Conservation (phyloP, 2,888 invertebrate species). For the Leptinotarsa rubiginosa region DNA sequence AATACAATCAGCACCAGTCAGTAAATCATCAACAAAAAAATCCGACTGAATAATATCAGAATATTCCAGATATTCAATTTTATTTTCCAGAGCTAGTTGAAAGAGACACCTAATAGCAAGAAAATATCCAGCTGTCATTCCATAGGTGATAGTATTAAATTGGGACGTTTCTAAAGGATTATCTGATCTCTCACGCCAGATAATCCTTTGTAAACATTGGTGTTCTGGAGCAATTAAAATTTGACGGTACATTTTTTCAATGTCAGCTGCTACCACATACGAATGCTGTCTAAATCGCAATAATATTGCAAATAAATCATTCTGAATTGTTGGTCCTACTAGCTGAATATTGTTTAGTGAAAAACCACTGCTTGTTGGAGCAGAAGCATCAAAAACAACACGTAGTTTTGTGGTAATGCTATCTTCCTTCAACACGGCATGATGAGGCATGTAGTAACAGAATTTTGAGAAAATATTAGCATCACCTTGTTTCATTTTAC, state of each 20-base stretch:
- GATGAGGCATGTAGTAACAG: too few relatives aligned
- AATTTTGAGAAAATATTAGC: too few relatives aligned
- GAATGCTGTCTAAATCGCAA: neutral
- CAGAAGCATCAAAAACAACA: too few relatives aligned
- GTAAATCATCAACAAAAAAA: conserved; percentile 38
- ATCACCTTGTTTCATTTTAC: too few relatives aligned
- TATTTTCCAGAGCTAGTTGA: conserved; percentile 24
- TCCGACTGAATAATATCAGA: conserved; percentile 26
- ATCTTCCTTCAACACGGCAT: too few relatives aligned
- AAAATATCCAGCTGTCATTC: conserved; percentile 30
- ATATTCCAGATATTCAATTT: conserved; percentile 21
- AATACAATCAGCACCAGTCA: conserved; percentile 26
- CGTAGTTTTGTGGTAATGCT: too few relatives aligned
- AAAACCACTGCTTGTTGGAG: too few relatives aligned
- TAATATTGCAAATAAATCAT: conserved; percentile 7
- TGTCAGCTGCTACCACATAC: conserved; percentile 42
- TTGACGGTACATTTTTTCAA: conserved; percentile 55
- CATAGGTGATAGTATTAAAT: conserved; percentile 40
- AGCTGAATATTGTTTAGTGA: neutral
- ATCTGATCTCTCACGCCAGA: conserved; percentile 22
- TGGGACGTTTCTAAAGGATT: conserved; percentile 18
- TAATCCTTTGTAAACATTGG: conserved; percentile 31
- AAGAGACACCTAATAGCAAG: conserved; percentile 34
- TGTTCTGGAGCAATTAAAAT: conserved; percentile 34
- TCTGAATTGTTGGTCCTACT: neutral